phyloP scores from a whole-genome alignment of 2,888 invertebrate species.

The Aproaerema taeniolella region DNA sequence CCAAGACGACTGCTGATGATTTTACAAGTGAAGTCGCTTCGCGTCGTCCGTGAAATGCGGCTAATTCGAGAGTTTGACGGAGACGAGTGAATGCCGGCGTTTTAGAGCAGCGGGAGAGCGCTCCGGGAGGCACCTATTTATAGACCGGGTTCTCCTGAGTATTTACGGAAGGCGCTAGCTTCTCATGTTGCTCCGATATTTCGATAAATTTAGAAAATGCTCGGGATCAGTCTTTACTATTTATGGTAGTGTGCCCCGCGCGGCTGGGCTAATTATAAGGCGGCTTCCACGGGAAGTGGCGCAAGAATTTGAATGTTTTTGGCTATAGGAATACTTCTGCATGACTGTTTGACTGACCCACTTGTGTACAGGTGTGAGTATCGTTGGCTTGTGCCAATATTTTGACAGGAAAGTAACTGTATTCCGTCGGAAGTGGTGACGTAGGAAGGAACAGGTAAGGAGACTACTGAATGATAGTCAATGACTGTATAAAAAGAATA shows the following conservation, averaged over 20 bases:
- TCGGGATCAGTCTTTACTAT: conserved; percentile 68
- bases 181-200: conserved; percentile 26
- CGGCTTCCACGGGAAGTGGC: conserved; percentile 8
- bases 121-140: conserved; percentile 2
- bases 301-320: conserved; percentile 5
- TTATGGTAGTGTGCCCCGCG: conserved; percentile 62
- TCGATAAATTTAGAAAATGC: conserved; percentile 64
- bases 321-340: conserved; percentile 21
- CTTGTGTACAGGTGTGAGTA: conserved; percentile 41
- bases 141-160: conserved; percentile 1
- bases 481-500: conserved; percentile 71
- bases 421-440: conserved; percentile 10
- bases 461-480: conserved; percentile 55
- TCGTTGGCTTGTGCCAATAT: conserved; percentile 9
- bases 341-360: conserved; percentile 48
- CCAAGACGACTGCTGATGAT: too few relatives aligned
- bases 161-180: conserved; percentile 12
- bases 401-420: too few relatives aligned
- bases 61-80: too few relatives aligned
- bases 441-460: conserved; percentile 29
- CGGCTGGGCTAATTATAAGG: conserved; percentile 43
- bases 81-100: too few relatives aligned
- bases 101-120: too few relatives aligned
- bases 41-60: too few relatives aligned
- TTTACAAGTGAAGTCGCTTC: too few relatives aligned